Evolutionary conservation across 2,888 invertebrate species (phyloP), one percentile per base, ranked within the genome.

Genomic region (Parthenolecanium corni): DNA sequence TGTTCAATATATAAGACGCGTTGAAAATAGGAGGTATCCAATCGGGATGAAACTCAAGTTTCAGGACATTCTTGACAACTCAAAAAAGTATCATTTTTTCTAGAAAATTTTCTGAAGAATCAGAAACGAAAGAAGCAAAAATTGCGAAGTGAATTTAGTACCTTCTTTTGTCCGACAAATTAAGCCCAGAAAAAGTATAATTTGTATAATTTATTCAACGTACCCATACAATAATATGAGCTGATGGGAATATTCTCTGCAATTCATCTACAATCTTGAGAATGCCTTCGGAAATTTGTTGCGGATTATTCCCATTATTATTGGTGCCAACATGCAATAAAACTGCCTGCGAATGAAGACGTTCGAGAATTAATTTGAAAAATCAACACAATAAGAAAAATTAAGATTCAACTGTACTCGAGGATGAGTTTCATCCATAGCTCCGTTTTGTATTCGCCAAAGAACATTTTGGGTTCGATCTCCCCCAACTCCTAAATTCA

Each of bases 281-380:
- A 67, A 94, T 84, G 18, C 91, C 93, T 69, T 85, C 86, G 64
- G 82, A 80, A 54, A 92, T 82, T 76, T 92, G 81, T 69, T 86
- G 85, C n/a, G 89, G 80, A 36, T 83, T 80, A 73, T 89, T 81
- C 57, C 79, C 80, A 72, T 86, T 80, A 77, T 94, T 93, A 74
- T 91, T 92, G 65, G 92, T 91, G 65, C 94, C 93, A 66, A 88
- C 86, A 74, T 88, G 83, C 57, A 94, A 75, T 63, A 93, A 89
- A 69, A 92, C 82, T 24, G 86, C 86, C 89, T 90, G 49, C 72
- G 74, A 73, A 72, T 49, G 67, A 57, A 3, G 56, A 62, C 2
- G n/a, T 11, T n/a, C 2, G 18, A 25, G n/a, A 14, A 52, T 25
- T 14, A 49, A 9, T 38, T 24, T 25, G 23, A 51, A n/a, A n/a